These are phyloP conservation scores for Theretra japonica DNA, from an alignment of 2,888 invertebrate genomes.

Conservation along the genomic window DNA sequence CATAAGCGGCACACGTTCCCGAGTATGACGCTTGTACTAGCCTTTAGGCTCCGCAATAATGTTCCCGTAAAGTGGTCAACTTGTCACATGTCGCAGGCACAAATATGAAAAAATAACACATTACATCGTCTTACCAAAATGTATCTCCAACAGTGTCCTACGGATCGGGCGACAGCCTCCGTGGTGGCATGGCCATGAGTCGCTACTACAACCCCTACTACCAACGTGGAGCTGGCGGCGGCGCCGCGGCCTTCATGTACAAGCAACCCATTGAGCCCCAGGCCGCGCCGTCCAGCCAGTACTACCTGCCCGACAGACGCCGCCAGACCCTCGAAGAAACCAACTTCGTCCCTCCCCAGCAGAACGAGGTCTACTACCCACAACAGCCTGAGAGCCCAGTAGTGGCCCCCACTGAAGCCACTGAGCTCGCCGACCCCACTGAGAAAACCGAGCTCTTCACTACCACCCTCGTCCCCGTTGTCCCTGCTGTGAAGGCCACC, in stretches of 20 bases:
- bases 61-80: no score
- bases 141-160: slow-evolving; percentile 65
- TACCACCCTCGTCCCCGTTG: slow-evolving; percentile 61
- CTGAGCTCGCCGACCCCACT: slow-evolving; percentile 66
- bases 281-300: slow-evolving; percentile 64
- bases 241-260: slow-evolving; percentile 75
- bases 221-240: slow-evolving; percentile 62
- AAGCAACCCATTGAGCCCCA: slow-evolving; percentile 57
- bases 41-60: no score
- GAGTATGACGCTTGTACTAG: no score
- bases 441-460: slow-evolving; percentile 63
- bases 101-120: no score
- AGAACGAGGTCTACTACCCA: slow-evolving; percentile 74
- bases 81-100: no score
- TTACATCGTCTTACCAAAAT: slow-evolving; percentile 1
- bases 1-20: no score
- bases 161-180: slow-evolving; percentile 67
- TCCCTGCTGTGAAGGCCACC: slow-evolving; percentile 30
- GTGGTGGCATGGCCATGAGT: slow-evolving; percentile 75
- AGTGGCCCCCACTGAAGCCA: slow-evolving; percentile 58
- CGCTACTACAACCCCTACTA: slow-evolving; percentile 79
- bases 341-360: slow-evolving; percentile 66
- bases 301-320: slow-evolving; percentile 73
- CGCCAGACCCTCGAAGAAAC: slow-evolving; percentile 69
- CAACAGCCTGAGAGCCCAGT: slow-evolving; percentile 60